phyloP scores from a whole-genome alignment of 1,140 invertebrate species.

The Drosophila biarmipes region DNA sequence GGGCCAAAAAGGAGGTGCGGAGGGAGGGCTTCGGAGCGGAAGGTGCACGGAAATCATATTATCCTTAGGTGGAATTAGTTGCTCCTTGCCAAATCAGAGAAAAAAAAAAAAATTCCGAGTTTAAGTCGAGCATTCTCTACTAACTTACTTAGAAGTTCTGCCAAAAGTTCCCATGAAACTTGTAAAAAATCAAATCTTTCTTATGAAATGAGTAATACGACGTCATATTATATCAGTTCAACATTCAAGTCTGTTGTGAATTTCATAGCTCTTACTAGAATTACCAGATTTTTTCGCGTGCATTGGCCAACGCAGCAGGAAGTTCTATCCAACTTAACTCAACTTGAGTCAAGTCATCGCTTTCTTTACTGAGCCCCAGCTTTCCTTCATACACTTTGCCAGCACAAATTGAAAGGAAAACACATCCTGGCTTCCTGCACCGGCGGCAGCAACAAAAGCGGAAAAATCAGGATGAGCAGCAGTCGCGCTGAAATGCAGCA shows the following conservation, averaged over 20 bases:
- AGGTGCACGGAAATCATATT: constrained; percentile 43
- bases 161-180: background rate
- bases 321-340: constrained; percentile 13
- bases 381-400: constrained; percentile 14
- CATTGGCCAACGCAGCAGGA: constrained; percentile 19
- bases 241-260: too few species aligned
- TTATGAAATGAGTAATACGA: too few species aligned
- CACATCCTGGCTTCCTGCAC: constrained; percentile 37
- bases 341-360: constrained; percentile 10
- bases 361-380: constrained; percentile 1
- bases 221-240: too few species aligned
- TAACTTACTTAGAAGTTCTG: background rate
- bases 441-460: constrained; percentile 32
- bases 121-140: background rate
- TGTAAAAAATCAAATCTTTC: background rate
- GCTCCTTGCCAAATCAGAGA: background rate
- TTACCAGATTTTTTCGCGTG: constrained; percentile 10
- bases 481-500: constrained; percentile 56
- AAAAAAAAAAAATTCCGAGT: constrained; percentile 1
- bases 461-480: constrained; percentile 57
- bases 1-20: constrained; percentile 7
- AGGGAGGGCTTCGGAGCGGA: background rate
- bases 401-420: constrained; percentile 52
- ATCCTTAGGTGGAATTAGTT: constrained; percentile 49
- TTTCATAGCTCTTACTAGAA: too few species aligned